Percentiles rank a stretch among this genome's conserved stretches.
These are phyloP conservation scores for Pheosia tremula DNA, from an alignment of 2,888 invertebrate species.

Conservation along the genomic window DNA sequence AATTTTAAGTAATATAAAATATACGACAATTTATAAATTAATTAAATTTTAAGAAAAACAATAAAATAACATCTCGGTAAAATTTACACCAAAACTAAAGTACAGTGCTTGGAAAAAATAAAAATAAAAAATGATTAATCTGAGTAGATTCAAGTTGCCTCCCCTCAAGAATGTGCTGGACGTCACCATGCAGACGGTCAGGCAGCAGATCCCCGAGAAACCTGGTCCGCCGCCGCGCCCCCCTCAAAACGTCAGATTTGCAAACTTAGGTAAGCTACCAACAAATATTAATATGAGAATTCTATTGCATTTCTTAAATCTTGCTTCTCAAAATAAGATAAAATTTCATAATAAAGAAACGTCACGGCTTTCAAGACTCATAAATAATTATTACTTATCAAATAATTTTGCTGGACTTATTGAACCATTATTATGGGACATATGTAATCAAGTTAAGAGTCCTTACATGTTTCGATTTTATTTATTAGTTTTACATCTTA, in stretches of 20 bases:
- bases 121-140: constrained; percentile 52
- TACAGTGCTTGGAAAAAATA: background rate
- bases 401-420: no score
- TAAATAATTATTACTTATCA: no score
- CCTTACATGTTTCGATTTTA: no score
- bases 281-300: background rate
- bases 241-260: constrained; percentile 82
- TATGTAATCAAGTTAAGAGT: no score
- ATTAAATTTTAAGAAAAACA: no score
- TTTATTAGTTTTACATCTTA: no score
- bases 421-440: no score
- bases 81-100: background rate
- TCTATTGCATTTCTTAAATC: no score
- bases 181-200: constrained; percentile 92
- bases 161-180: constrained; percentile 90
- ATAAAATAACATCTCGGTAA: constrained; percentile 6
- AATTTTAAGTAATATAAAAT: constrained; percentile 29
- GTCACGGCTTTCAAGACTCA: no score
- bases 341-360: no score
- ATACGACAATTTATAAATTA: background rate
- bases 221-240: constrained; percentile 77
- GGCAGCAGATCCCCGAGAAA: constrained; percentile 90
- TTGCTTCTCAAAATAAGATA: no score
- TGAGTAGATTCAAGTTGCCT: constrained; percentile 87
- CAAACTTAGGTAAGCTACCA: constrained; percentile 72